Evolutionary conservation across 2,888 invertebrate species (phyloP).

Genomic region (Steinernema scapterisci): DNA sequence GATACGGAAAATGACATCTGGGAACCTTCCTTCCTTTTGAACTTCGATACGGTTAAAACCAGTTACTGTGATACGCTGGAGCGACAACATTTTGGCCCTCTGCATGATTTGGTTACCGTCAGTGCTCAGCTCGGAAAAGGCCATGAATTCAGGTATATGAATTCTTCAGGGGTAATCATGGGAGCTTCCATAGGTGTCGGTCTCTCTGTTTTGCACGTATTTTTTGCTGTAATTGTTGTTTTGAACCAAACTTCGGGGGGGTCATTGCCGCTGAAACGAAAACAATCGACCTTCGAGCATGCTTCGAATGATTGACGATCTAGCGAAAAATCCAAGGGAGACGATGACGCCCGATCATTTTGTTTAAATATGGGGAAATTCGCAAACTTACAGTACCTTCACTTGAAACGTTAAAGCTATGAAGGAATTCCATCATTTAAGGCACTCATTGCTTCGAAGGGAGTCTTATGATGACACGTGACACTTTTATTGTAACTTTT

Average conservation of each 20-base stretch:
- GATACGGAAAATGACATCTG: conserved; percentile 37
- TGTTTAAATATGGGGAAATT: too few relatives aligned
- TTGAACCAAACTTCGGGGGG: not conserved
- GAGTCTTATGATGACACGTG: too few relatives aligned
- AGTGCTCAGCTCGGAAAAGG: conserved; percentile 54
- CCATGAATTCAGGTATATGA: conserved; percentile 53
- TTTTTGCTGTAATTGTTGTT: conserved; percentile 23
- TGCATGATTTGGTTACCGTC: conserved; percentile 55
- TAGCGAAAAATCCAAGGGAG: too few relatives aligned
- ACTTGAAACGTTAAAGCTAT: too few relatives aligned
- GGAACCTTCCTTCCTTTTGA: conserved; percentile 17
- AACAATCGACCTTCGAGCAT: not conserved
- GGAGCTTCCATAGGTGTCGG: too few relatives aligned
- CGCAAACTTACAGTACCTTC: too few relatives aligned
- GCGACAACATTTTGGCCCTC: conserved; percentile 58
- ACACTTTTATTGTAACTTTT: too few relatives aligned
- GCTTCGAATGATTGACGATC: not conserved
- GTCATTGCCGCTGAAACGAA: conserved; percentile 10
- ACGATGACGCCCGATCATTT: not conserved
- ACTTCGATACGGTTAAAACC: conserved; percentile 10
- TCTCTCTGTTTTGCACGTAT: not conserved
- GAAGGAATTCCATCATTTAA: too few relatives aligned
- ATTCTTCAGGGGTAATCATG: not conserved
- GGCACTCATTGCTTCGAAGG: too few relatives aligned
- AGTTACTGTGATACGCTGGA: conserved; percentile 27